Percentiles rank a stretch among this genome's conserved stretches.
These are phyloP conservation scores for Troides helena DNA, from an alignment of 2,888 invertebrate species.

Conservation along the genomic window DNA sequence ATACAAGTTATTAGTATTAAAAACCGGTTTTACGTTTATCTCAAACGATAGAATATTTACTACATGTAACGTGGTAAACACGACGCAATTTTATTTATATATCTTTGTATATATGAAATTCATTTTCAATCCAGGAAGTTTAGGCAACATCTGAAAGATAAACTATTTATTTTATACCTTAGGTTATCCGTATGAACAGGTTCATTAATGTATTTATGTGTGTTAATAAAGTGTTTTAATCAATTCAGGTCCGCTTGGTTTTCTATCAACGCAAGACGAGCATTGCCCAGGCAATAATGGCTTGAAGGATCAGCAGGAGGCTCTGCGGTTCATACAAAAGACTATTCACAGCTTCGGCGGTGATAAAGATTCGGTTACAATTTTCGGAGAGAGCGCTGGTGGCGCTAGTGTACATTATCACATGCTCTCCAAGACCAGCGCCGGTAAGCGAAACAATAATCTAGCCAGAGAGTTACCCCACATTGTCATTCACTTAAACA, in stretches of 20 bases:
- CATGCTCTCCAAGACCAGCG: slow-evolving; percentile 82
- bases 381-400: slow-evolving; percentile 86
- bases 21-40: slow-evolving; percentile 1
- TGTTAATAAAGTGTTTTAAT: neutral
- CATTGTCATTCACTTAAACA: too few relatives aligned
- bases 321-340: slow-evolving; percentile 82
- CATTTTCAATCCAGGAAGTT: too few relatives aligned
- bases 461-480: too few relatives aligned
- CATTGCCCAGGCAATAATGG: slow-evolving; percentile 84
- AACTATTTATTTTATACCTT: too few relatives aligned
- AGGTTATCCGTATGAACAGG: too few relatives aligned
- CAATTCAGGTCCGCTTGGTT: slow-evolving; percentile 81
- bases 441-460: slow-evolving; percentile 52
- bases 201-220: neutral
- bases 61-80: neutral
- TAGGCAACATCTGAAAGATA: too few relatives aligned
- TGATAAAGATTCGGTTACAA: slow-evolving; percentile 81
- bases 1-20: neutral
- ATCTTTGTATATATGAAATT: too few relatives aligned
- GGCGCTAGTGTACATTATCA: slow-evolving; percentile 85
- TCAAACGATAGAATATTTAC: neutral
- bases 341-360: slow-evolving; percentile 83
- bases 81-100: neutral
- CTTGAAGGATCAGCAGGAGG: slow-evolving; percentile 83
- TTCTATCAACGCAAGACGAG: slow-evolving; percentile 83